Evolutionary conservation across 23 tunicate genomes (phyloP), one percentile per base, ranked within the genome.

Genomic region (Halocynthia roretzi): DNA sequence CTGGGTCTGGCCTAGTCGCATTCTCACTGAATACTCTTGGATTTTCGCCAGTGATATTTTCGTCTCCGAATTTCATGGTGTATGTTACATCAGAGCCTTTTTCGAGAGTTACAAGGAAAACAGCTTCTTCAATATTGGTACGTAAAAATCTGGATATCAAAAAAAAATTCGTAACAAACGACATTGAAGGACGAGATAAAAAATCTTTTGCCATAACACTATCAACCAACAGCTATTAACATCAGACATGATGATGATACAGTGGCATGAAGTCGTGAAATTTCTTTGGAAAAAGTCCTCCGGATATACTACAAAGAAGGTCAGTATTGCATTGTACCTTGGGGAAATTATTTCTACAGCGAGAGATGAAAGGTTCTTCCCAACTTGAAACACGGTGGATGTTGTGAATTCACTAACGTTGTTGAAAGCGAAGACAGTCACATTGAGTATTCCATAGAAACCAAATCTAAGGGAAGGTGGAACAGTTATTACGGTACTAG

Each of bases 41-140:
- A 14, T 21, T 71, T 19, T 40, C 8, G 7, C 50, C 19, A 5
- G 78, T 54, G 10, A 19, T 67, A 51, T 69, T 14, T n/a, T 74
- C 84, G 57, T 89, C 88, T 11, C 88, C 96, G 56, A 83, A 89
- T 52, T 84, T 56, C 50, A 89, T 8, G 0, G n/a, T 7, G 60
- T 89, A 89, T 44, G 17, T 56, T 17, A 80, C 76, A 8, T 73
- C 82, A 6, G 96, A 89, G 7, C 96, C 96, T 10, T 64, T 50
- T 54, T 19, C 18, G 6, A 89, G 58, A 6, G 51, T 57, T 10
- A 76, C 54, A 6, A 68, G 57, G 31, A 72, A 75, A 17, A 72
- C 58, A 7, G 68, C 85, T n/a, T 54, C 20, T 23, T 85, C 90
- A 8, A 62, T 7, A 7, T 22, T 31, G n/a, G 77, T 48, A 56